Percentiles rank a stretch among this genome's conserved stretches.
These are phyloP conservation scores for Tenthredo notha DNA, from an alignment of 2,888 invertebrate genomes.

Conservation along the genomic window DNA sequence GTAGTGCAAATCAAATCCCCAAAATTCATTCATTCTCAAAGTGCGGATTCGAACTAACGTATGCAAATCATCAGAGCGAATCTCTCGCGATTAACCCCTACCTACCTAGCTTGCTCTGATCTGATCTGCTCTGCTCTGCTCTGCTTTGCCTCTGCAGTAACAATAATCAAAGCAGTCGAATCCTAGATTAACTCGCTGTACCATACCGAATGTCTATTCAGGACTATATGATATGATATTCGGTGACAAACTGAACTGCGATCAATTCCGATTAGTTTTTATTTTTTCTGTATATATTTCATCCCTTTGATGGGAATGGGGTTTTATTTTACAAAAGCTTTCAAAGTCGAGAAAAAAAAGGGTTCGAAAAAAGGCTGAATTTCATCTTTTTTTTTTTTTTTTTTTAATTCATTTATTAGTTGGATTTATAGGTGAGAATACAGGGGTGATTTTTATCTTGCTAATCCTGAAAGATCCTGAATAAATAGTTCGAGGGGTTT, in stretches of 20 bases:
- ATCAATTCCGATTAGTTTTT: neutral
- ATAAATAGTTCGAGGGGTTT: no score
- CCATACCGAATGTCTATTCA: neutral
- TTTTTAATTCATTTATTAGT: no score
- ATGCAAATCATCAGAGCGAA: conserved; percentile 25
- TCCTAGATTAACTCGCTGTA: conserved; percentile 28
- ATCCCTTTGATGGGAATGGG: no score
- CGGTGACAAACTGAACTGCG: neutral
- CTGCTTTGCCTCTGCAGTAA: neutral
- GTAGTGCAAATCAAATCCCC: neutral
- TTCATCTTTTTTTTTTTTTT: no score
- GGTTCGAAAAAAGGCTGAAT: no score
- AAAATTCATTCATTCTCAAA: neutral
- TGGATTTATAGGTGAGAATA: no score
- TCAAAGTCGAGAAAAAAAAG: no score
- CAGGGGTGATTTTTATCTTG: no score
- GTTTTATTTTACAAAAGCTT: no score
- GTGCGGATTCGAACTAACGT: conserved; percentile 14
- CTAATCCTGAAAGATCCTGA: no score
- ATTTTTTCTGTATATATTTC: no score
- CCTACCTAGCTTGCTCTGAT: neutral
- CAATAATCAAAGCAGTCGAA: conserved; percentile 45
- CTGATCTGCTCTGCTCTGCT: neutral
- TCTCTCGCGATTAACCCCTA: conserved; percentile 9
- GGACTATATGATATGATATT: neutral